Evolutionary conservation across 2,888 invertebrate species (phyloP).

Genomic region (Caenorhabditis sulstoni): DNA sequence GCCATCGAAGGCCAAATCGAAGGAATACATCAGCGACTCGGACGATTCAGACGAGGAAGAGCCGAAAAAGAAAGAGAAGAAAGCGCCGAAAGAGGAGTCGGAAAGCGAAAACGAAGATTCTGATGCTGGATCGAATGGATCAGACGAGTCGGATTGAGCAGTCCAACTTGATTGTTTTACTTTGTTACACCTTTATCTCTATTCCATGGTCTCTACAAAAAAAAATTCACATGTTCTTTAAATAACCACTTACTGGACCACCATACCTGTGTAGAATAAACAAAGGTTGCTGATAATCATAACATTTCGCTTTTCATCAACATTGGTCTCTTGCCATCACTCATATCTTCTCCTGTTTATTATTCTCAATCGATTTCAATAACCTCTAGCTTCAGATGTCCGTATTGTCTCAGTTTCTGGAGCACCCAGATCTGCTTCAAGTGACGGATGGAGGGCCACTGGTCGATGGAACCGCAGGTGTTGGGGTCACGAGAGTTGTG

Average conservation of each 20-base stretch:
- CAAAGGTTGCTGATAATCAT: no score
- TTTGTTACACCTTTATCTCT: neutral
- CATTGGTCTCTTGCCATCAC: neutral
- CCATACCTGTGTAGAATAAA: no score
- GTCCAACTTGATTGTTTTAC: neutral
- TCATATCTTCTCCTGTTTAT: neutral
- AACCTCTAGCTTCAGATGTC: constrained; percentile 30
- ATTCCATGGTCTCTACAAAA: neutral
- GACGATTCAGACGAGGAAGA: constrained; percentile 59
- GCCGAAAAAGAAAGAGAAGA: constrained; percentile 59
- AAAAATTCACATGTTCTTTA: neutral
- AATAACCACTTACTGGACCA: neutral
- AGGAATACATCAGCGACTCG: constrained; percentile 69
- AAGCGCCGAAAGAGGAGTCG: constrained; percentile 43
- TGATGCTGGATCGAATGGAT: constrained; percentile 36
- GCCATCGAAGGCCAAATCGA: constrained; percentile 70
- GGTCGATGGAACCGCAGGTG: constrained; percentile 32
- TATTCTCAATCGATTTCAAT: neutral
- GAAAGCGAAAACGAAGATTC: constrained; percentile 29
- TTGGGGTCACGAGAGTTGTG: constrained; percentile 35
- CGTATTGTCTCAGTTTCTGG: constrained; percentile 32
- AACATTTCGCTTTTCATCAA: no score
- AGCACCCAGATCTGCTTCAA: constrained; percentile 24
- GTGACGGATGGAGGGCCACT: constrained; percentile 42
- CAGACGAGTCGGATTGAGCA: constrained; percentile 41